phyloP scores from a whole-genome alignment of 1,140 invertebrate genomes.

The Phenacoccus solenopsis region DNA sequence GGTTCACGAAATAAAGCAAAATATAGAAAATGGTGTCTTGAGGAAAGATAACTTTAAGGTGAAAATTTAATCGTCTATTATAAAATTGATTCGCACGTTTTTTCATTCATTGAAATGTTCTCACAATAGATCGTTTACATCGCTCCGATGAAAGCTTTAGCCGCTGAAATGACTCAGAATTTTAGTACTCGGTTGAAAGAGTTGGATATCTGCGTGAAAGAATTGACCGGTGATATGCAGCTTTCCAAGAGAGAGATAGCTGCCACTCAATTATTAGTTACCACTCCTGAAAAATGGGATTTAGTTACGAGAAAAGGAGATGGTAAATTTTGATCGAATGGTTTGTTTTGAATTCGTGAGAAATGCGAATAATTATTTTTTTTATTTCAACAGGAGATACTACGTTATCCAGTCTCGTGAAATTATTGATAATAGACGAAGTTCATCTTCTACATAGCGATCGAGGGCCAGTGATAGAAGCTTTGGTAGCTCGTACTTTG shows the following conservation, averaged over 20 bases:
- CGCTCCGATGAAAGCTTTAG: slow-evolving; percentile 98
- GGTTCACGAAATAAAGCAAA: slow-evolving; percentile 75
- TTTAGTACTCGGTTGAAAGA: slow-evolving; percentile 66
- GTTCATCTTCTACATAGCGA: slow-evolving; percentile 96
- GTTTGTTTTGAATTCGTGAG: too few species aligned
- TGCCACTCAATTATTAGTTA: slow-evolving; percentile 95
- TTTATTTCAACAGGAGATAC: slow-evolving; percentile 56
- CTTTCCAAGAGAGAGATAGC: slow-evolving; percentile 88
- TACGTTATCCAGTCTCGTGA: slow-evolving; percentile 77
- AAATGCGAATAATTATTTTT: slow-evolving; percentile 11
- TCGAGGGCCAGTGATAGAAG: slow-evolving; percentile 93
- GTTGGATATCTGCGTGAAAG: slow-evolving; percentile 70
- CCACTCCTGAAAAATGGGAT: slow-evolving; percentile 99
- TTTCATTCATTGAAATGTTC: not conserved
- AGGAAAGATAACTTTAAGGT: slow-evolving; percentile 90
- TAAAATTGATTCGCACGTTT: slow-evolving; percentile 20
- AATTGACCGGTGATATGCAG: slow-evolving; percentile 97
- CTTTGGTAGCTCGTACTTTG: slow-evolving; percentile 87
- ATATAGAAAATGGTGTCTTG: slow-evolving; percentile 65
- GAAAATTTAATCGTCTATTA: slow-evolving; percentile 14
- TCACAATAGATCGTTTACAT: slow-evolving; percentile 80
- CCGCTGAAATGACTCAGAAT: slow-evolving; percentile 93
- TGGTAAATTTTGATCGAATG: slow-evolving; percentile 28
- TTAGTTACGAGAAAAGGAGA: slow-evolving; percentile 91
- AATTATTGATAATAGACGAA: slow-evolving; percentile 95